These are phyloP conservation scores for Listronotus bonariensis DNA, from an alignment of 1,140 invertebrate species.

Conservation along the genomic window DNA sequence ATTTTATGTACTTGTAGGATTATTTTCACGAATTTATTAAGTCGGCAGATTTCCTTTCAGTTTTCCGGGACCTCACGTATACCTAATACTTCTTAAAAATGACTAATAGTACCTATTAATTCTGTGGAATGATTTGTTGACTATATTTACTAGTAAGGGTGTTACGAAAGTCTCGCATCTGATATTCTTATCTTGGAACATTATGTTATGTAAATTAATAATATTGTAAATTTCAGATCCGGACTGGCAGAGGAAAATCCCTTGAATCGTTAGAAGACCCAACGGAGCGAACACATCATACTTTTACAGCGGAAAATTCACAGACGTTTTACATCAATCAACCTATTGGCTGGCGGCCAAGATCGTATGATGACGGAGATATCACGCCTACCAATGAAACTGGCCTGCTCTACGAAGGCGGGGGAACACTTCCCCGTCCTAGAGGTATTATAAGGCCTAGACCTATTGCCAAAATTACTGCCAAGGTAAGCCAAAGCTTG, in stretches of 20 bases:
- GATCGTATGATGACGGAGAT: slow-evolving; percentile 87
- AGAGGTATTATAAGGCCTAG: slow-evolving; percentile 77
- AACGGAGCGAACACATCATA: slow-evolving; percentile 66
- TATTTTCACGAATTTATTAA: no score
- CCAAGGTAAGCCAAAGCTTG: slow-evolving; percentile 54
- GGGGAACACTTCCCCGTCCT: slow-evolving; percentile 84
- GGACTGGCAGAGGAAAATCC: slow-evolving; percentile 79
- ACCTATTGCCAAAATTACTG: slow-evolving; percentile 83
- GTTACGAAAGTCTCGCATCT: neutral
- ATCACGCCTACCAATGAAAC: slow-evolving; percentile 85
- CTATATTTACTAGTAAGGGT: neutral
- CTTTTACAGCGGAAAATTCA: slow-evolving; percentile 63
- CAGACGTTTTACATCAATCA: slow-evolving; percentile 61
- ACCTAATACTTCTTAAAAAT: no score
- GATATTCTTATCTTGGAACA: neutral
- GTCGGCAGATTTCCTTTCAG: no score
- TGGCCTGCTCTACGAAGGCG: slow-evolving; percentile 65
- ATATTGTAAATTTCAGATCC: slow-evolving; percentile 60
- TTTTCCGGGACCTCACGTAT: no score
- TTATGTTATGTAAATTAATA: neutral
- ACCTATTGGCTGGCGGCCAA: slow-evolving; percentile 68
- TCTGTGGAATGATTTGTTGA: no score
- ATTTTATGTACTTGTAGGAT: no score
- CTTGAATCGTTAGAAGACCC: slow-evolving; percentile 79
- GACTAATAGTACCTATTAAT: no score